A percentile compares a stretch with the other conserved stretches of the same genome.
Evolutionary conservation across 2,888 invertebrate genomes (phyloP).

Genomic region (Stenchaetothrips biformis): DNA sequence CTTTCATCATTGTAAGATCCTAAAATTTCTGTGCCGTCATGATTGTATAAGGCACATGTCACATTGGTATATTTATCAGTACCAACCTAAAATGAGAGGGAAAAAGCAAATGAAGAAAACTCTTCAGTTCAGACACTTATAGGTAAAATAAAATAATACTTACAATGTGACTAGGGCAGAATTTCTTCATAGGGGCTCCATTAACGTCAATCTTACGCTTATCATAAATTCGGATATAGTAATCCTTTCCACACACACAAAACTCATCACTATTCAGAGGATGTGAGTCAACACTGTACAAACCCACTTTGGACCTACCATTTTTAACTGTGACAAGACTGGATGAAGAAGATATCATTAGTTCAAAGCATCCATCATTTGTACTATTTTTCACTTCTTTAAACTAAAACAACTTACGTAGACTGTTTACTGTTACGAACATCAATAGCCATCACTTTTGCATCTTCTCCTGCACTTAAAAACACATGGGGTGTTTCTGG

Average conservation of each 20-base stretch:
- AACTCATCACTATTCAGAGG: constrained; percentile 72
- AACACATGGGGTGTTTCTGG: constrained; percentile 67
- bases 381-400: constrained; percentile 28
- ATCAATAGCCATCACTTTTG: constrained; percentile 73
- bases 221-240: constrained; percentile 72
- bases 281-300: constrained; percentile 84
- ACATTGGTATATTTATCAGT: constrained; percentile 57
- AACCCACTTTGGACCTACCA: constrained; percentile 59
- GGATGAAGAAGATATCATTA: constrained; percentile 36
- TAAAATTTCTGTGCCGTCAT: constrained; percentile 83
- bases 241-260: constrained; percentile 77
- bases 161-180: constrained; percentile 59
- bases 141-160: constrained; percentile 41
- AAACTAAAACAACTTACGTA: constrained; percentile 48
- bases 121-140: constrained; percentile 31
- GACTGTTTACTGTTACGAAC: constrained; percentile 65
- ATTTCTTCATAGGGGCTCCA: constrained; percentile 52
- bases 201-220: constrained; percentile 51
- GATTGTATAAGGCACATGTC: constrained; percentile 86
- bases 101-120: constrained; percentile 31
- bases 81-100: constrained; percentile 41
- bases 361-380: not conserved
- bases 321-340: constrained; percentile 56
- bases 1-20: constrained; percentile 93
- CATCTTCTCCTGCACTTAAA: constrained; percentile 86